A percentile compares a stretch with the other conserved stretches of the same genome.
These are phyloP conservation scores for Etheostoma cragini DNA, from an alignment of 2,113 vertebrate genomes.

Conservation along the genomic window DNA sequence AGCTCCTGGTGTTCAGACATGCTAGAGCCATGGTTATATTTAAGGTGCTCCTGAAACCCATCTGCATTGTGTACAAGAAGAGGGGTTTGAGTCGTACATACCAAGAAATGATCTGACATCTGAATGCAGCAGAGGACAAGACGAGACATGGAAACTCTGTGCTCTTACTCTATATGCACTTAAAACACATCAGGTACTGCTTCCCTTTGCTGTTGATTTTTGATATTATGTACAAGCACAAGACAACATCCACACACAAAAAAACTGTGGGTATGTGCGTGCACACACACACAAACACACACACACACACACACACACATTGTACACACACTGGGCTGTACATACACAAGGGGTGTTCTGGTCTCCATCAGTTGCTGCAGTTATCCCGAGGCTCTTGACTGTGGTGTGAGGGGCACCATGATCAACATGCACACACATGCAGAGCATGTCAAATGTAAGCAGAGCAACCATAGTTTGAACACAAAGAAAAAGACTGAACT, in stretches of 20 bases:
- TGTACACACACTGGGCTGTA: not conserved
- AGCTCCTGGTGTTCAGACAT: not conserved
- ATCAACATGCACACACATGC: slow-evolving; percentile 70
- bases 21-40: not conserved
- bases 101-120: slow-evolving; percentile 44
- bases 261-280: not conserved
- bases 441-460: slow-evolving; percentile 53
- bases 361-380: slow-evolving; percentile 28
- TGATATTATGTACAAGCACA: not conserved
- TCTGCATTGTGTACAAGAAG: not conserved
- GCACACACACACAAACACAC: not conserved
- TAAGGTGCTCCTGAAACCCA: not conserved
- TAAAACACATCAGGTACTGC: slow-evolving; percentile 22
- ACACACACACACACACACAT: not conserved
- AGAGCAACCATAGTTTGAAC: slow-evolving; percentile 25
- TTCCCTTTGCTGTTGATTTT: not conserved
- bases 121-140: slow-evolving; percentile 67
- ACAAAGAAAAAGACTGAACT: slow-evolving; percentile 4
- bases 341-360: slow-evolving; percentile 10
- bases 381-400: slow-evolving; percentile 47
- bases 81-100: slow-evolving; percentile 34
- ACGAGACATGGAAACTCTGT: slow-evolving; percentile 50
- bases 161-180: slow-evolving; percentile 22
- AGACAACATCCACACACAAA: slow-evolving; percentile 5
- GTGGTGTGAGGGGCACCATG: slow-evolving; percentile 20